phyloP scores from a whole-genome alignment of 1,140 invertebrate genomes.

The Chrysopa pallens region DNA sequence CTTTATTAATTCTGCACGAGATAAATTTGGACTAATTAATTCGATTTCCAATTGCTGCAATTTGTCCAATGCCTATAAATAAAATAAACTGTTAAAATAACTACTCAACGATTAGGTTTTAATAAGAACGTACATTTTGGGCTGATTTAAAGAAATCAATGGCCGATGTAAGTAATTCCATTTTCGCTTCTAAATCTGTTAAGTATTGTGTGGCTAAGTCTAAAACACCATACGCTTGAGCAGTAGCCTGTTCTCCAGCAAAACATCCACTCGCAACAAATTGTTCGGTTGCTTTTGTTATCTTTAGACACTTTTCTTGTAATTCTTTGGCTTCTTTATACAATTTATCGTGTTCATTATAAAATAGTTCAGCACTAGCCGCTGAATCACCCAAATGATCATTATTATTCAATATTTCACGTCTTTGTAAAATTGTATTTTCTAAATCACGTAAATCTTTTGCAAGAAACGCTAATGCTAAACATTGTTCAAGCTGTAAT shows the following conservation, averaged over 20 bases:
- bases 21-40: conserved; percentile 42
- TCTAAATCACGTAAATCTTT: conserved; percentile 52
- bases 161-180: conserved; percentile 43
- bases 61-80: conserved; percentile 45
- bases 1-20: conserved; percentile 38
- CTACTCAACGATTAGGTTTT: no score
- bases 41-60: conserved; percentile 63
- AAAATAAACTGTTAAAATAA: conserved; percentile 2
- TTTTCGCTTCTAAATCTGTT: conserved; percentile 48
- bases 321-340: conserved; percentile 55
- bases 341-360: conserved; percentile 50
- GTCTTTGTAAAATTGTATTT: conserved; percentile 29
- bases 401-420: conserved; percentile 24
- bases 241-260: conserved; percentile 48
- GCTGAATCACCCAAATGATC: conserved; percentile 46
- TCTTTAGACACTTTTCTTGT: conserved; percentile 56
- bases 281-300: conserved; percentile 61
- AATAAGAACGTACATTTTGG: conserved; percentile 36
- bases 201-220: conserved; percentile 54
- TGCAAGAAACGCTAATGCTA: conserved; percentile 54
- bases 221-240: conserved; percentile 53
- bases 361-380: conserved; percentile 44
- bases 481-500: conserved; percentile 55
- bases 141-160: conserved; percentile 57
- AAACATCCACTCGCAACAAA: conserved; percentile 48